Percentiles rank a stretch among this genome's conserved stretches.
Conservation (phyloP, 1,140 invertebrate genomes). For the Drosophila jambulina region DNA sequence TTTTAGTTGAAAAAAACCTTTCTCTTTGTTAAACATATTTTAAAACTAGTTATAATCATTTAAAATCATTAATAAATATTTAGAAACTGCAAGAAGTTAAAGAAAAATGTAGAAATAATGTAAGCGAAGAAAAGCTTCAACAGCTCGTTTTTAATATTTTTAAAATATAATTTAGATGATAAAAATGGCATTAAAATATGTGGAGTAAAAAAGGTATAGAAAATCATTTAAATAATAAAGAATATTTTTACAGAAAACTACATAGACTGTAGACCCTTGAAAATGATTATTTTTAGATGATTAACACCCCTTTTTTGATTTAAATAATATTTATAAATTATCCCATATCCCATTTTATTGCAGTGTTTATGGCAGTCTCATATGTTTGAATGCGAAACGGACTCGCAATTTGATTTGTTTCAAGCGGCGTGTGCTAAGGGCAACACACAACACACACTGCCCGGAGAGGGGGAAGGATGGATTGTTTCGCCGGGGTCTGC, state of each 20-base stretch:
- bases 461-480: slow-evolving; percentile 20
- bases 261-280: too few species aligned
- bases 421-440: slow-evolving; percentile 36
- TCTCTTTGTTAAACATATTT: too few species aligned
- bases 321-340: not conserved
- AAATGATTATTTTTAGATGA: too few species aligned
- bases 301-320: not conserved
- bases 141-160: too few species aligned
- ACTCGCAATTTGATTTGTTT: slow-evolving; percentile 76
- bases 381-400: slow-evolving; percentile 40
- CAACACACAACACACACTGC: slow-evolving; percentile 3
- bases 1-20: not conserved
- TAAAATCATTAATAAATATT: too few species aligned
- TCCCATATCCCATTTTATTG: not conserved
- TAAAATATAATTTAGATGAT: too few species aligned
- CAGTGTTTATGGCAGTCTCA: slow-evolving; percentile 22
- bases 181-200: not conserved
- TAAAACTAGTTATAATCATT: too few species aligned
- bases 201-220: not conserved
- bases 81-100: too few species aligned
- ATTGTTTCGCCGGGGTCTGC: slow-evolving; percentile 13
- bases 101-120: too few species aligned
- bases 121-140: too few species aligned
- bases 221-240: not conserved
- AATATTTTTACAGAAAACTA: not conserved